Evolutionary conservation across 2,797 vertebrate species (phyloP), one percentile per base, ranked within the genome.

Genomic region (Coracias cyanogaster): DNA sequence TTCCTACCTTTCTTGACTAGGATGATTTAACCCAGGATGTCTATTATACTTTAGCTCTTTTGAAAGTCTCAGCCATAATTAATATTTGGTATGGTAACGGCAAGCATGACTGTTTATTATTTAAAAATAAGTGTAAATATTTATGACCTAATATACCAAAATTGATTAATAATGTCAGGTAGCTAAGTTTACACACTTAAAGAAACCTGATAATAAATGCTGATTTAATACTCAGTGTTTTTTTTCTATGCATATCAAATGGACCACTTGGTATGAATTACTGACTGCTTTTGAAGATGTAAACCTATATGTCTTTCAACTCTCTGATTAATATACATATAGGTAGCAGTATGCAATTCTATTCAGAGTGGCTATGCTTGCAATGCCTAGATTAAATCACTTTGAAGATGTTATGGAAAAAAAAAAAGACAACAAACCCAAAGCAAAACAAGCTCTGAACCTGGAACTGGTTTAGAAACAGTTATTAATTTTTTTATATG

Each of bases 221-320:
- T 91, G 69, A 96, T 95, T 95, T 88, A 89, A 88, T 74, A 86
- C 54, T 81, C 71, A 35, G 29, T 64, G 12, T 33, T 90, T 87
- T 80, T 49, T 80, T 91, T 67, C 79, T 74, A 51, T 80, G 61
- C 62, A 71, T 92, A 77, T 91, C 49, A 86, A 87, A 87, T 67
- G 22, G 91, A 88, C 52, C 26, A 61, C 65, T 92, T 52, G 58
- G 22, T 45, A 69, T 82, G 82, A 94, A 76, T 79, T 91, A 93
- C 28, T 65, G 66, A 33, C 85, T 92, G n/a, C 62, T 83, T 94
- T 84, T 72, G 60, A 73, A 93, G 88, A 79, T 20, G 25, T 70
- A 92, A 91, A 58, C 39, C 76, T 62, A 8, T 70, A 37, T 39
- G 76, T 91, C 79, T 94, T 94, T 88, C 86, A 83, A 2, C 17